Evolutionary conservation across 2,113 vertebrate genomes (phyloP), one percentile per base, ranked within the genome.

Genomic region (Balaenoptera acutorostrata): DNA sequence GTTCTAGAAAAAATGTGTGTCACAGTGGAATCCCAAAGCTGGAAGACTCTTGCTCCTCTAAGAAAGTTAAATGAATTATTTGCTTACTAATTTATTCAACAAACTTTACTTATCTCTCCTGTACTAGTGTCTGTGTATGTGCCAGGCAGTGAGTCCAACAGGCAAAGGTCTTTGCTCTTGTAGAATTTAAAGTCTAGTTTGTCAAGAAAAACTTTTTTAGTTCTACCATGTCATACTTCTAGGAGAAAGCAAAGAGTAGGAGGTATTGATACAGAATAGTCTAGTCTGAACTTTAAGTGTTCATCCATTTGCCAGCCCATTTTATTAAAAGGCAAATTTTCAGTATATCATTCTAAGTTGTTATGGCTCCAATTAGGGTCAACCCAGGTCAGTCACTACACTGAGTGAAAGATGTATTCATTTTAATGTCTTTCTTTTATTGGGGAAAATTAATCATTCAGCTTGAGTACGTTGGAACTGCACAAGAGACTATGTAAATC

Each of bases 401-500:
- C 52, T 41, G 55, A 93, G 33, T 90, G 63, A 96, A 94, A 94
- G 52, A 39, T 18, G 2, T 20, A 36, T 33, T 95, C 46, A 44
- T 86, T 87, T 82, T 86, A 86, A 44, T 52, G 5, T 94, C 84
- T 90, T 91, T n/a, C n/a, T 90, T 71, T 95, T 88, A 33, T 61
- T 69, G 29, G 55, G 33, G 52, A n/a, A 93, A 89, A 77, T 81
- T 90, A 72, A 75, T 92, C 80, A 75, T 69, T 69, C 33, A 59
- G 13, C 14, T 57, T 25, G 11, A 75, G 49, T 84, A 63, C 78
- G 8, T 31, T 94, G 55, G 49, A 68, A 55, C 20, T 81, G 61
- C 29, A 27, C 14, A 13, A 84, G 71, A 90, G 71, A 44, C 44
- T 33, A 23, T 18, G 6, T 69, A 49, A 55, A 80, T 84, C 66